Conservation (phyloP, 2,888 invertebrate genomes). For the Poecilobothrus nobilitatus region DNA sequence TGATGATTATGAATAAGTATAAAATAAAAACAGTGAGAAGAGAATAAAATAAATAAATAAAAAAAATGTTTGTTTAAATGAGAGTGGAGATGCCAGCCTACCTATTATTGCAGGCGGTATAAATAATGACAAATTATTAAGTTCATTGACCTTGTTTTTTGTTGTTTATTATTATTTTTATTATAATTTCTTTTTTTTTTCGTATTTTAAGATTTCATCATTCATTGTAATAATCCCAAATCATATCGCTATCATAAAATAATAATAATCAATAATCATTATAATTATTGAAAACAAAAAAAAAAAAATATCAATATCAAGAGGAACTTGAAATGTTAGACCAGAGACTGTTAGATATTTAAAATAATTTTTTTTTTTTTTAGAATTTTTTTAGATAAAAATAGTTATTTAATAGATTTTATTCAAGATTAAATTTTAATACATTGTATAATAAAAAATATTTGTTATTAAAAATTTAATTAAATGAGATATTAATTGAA, state of each 20-base stretch:
- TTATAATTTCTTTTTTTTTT: too few species aligned
- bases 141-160: not conserved
- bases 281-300: not conserved
- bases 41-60: not conserved
- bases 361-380: too few species aligned
- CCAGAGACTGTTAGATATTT: too few species aligned
- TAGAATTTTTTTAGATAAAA: too few species aligned
- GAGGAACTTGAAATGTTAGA: too few species aligned
- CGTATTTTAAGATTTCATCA: not conserved
- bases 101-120: not conserved
- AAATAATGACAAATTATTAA: constrained; percentile 5
- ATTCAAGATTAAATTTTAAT: too few species aligned
- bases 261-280: not conserved
- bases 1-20: not conserved
- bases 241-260: not conserved
- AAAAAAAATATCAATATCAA: too few species aligned
- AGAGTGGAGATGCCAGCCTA: constrained; percentile 2
- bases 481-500: too few species aligned
- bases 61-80: not conserved
- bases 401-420: too few species aligned
- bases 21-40: not conserved
- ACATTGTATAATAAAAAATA: too few species aligned
- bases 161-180: too few species aligned
- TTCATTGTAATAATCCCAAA: not conserved
- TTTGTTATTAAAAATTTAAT: too few species aligned